Percentiles rank a stretch among this genome's conserved stretches.
Conservation (phyloP, 1,140 invertebrate genomes). For the Brachionus asplanchnoidis region DNA sequence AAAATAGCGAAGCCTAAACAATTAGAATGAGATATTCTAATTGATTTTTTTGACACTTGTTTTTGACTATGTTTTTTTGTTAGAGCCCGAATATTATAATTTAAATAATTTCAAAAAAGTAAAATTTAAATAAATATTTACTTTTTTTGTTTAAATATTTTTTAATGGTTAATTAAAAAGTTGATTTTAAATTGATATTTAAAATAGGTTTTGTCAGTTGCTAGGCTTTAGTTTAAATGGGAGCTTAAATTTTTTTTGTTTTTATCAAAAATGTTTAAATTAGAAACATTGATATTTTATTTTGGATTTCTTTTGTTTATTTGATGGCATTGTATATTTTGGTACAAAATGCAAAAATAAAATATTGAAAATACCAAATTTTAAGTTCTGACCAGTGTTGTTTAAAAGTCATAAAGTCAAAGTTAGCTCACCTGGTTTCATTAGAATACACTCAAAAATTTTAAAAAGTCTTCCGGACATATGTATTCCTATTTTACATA, state of each 20-base stretch:
- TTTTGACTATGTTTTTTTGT: not conserved
- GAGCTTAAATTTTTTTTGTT: not conserved
- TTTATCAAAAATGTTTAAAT: not conserved
- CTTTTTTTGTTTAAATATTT: not conserved
- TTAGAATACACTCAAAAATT: too few relatives aligned
- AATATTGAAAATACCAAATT: too few relatives aligned
- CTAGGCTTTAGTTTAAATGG: not conserved
- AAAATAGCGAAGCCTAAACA: not conserved
- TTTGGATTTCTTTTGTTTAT: not conserved
- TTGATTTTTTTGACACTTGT: not conserved
- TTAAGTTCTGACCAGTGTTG: too few relatives aligned
- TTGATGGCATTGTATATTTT: too few relatives aligned
- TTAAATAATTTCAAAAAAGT: not conserved
- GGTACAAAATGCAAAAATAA: too few relatives aligned
- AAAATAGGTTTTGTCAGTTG: not conserved
- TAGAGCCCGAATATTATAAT: not conserved
- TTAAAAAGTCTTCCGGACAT: too few relatives aligned
- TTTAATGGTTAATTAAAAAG: not conserved
- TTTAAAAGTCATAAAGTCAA: too few relatives aligned
- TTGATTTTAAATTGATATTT: not conserved
- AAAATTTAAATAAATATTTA: conserved; percentile 2
- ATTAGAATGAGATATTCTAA: not conserved
- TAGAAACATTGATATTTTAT: not conserved
- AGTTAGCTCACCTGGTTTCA: too few relatives aligned
- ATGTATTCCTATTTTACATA: too few relatives aligned